Evolutionary conservation across 53 echinoderm and acorn worm species (phyloP).

Genomic region (Zoroaster sp.): DNA sequence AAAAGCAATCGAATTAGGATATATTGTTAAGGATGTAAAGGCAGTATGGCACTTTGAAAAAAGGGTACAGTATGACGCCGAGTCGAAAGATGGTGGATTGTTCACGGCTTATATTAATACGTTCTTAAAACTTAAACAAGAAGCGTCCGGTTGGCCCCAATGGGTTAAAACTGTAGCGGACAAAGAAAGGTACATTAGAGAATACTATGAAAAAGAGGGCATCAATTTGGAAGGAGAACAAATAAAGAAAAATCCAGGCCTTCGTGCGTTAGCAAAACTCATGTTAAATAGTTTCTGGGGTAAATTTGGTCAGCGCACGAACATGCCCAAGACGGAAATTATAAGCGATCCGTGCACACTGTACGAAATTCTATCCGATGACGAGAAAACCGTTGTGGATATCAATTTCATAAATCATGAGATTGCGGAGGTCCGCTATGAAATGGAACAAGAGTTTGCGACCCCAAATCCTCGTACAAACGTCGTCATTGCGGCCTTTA

Average conservation of each 20-base stretch:
- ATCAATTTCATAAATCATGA: conserved; percentile 30
- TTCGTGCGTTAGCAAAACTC: conserved; percentile 58
- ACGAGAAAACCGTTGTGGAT: not conserved
- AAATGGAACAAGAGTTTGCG: not conserved
- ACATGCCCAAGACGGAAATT: not conserved
- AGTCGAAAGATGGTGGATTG: conserved; percentile 19
- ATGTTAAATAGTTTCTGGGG: conserved; percentile 79
- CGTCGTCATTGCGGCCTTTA: conserved; percentile 67
- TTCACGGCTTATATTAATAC: conserved; percentile 51
- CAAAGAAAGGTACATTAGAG: conserved; percentile 14
- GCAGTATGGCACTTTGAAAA: conserved; percentile 70
- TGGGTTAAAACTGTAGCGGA: conserved; percentile 30
- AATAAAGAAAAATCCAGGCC: conserved; percentile 61
- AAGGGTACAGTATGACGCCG: conserved; percentile 27
- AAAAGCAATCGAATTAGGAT: conserved; percentile 56
- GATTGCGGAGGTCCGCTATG: not conserved
- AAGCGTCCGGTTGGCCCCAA: conserved; percentile 65
- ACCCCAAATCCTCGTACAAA: not conserved
- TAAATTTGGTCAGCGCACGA: conserved; percentile 28
- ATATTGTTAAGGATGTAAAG: conserved; percentile 6
- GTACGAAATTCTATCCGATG: conserved; percentile 11
- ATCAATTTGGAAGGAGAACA: conserved; percentile 39
- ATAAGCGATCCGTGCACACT: not conserved
- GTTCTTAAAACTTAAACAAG: conserved; percentile 64
- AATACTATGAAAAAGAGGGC: conserved; percentile 36